Conservation (phyloP, 2,888 invertebrate species). For the Pyrochroa serraticornis region DNA sequence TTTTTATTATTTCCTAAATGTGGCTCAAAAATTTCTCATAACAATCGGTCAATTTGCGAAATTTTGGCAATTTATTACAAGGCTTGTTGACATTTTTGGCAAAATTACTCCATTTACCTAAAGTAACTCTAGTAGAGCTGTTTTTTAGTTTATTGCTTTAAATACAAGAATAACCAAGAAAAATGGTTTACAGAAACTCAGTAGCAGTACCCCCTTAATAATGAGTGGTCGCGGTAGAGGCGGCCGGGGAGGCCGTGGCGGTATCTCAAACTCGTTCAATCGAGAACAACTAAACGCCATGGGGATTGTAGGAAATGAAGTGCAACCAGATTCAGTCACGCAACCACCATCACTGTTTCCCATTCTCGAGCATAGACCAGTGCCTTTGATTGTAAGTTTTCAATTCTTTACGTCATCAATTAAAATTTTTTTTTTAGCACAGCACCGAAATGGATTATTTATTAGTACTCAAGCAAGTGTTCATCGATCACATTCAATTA, state of each 20-base stretch:
- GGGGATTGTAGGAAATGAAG: constrained; percentile 63
- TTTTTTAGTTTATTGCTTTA: too few species aligned
- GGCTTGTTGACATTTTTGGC: too few species aligned
- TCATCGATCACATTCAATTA: constrained; percentile 72
- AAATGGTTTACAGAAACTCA: too few species aligned
- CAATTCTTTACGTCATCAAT: neutral
- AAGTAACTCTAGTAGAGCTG: too few species aligned
- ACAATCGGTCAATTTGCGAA: too few species aligned
- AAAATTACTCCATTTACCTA: too few species aligned
- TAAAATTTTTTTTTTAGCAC: constrained; percentile 43
- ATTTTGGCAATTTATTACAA: too few species aligned
- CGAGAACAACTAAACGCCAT: constrained; percentile 65
- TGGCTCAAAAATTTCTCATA: too few species aligned
- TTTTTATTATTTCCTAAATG: too few species aligned
- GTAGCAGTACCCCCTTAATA: too few species aligned
- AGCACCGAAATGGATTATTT: constrained; percentile 69
- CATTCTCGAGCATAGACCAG: constrained; percentile 50
- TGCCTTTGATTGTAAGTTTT: constrained; percentile 48
- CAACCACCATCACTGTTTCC: constrained; percentile 56
- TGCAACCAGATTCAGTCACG: constrained; percentile 51
- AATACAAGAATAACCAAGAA: too few species aligned
- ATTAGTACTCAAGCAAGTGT: constrained; percentile 74
- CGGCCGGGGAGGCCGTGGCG: constrained; percentile 55
- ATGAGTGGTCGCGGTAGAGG: constrained; percentile 46
- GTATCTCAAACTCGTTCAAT: constrained; percentile 58